Conservation (phyloP, 1,140 invertebrate species). For the Xylocopa sonorina region DNA sequence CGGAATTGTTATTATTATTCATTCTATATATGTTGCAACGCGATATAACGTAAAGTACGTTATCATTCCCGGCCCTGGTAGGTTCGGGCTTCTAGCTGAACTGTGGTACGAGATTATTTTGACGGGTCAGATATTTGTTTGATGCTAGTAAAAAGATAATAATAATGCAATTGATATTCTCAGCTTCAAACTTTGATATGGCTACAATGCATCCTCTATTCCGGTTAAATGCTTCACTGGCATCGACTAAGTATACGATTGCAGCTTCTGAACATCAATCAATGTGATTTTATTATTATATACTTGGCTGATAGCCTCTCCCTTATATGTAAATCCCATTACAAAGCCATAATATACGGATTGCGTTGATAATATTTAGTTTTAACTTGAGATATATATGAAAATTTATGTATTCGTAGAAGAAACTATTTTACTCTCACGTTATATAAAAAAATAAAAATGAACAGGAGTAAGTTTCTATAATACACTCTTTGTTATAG, state of each 20-base stretch:
- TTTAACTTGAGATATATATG: conserved; percentile 50
- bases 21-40: conserved; percentile 5
- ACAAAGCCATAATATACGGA: conserved; percentile 60
- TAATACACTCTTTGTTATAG: conserved; percentile 41
- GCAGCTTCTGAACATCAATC: conserved; percentile 21
- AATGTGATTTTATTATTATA: conserved; percentile 59
- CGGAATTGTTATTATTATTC: conserved; percentile 11
- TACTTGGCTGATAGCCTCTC: conserved; percentile 50
- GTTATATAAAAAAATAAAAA: conserved; percentile 53
- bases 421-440: conserved; percentile 50
- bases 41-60: background rate
- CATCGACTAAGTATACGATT: conserved; percentile 25
- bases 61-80: background rate
- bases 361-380: conserved; percentile 40
- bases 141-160: background rate
- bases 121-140: background rate
- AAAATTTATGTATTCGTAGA: conserved; percentile 51
- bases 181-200: conserved; percentile 2
- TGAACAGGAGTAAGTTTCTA: conserved; percentile 28
- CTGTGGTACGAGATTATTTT: background rate
- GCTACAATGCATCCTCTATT: background rate
- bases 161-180: background rate
- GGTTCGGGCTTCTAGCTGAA: background rate
- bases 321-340: conserved; percentile 67
- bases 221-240: background rate